Evolutionary conservation across 2,888 invertebrate species (phyloP).

Genomic region (Noctua comes): DNA sequence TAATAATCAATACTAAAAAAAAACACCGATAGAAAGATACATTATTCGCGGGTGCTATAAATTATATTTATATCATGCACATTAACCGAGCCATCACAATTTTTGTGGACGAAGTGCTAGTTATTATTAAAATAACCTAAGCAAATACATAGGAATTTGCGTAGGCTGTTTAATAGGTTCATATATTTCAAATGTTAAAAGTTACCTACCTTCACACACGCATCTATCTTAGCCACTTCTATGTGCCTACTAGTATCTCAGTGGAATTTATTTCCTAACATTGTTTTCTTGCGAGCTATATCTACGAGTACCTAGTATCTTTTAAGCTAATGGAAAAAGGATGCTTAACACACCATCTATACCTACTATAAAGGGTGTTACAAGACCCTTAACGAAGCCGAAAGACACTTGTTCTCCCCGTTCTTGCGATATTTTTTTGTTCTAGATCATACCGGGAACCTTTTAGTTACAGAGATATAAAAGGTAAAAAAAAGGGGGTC

Average conservation of each 20-base stretch:
- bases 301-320: background rate
- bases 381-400: too few relatives aligned
- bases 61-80: too few relatives aligned
- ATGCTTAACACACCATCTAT: background rate
- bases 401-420: too few relatives aligned
- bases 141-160: background rate
- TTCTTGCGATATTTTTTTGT: too few relatives aligned
- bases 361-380: too few relatives aligned
- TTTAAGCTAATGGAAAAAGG: background rate
- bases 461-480: too few relatives aligned
- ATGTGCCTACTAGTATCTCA: background rate
- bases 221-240: background rate
- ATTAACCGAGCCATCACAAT: too few relatives aligned
- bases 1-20: background rate
- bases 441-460: too few relatives aligned
- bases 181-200: conserved; percentile 5
- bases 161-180: background rate
- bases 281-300: conserved; percentile 1
- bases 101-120: too few relatives aligned
- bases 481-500: too few relatives aligned
- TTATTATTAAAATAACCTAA: background rate
- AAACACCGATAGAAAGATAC: too few relatives aligned
- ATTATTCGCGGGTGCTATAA: too few relatives aligned
- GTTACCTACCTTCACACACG: conserved; percentile 8
- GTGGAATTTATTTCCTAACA: conserved; percentile 15